These are phyloP conservation scores for Ciconia nigra DNA, from an alignment of 2,797 vertebrate species.

Conservation along the genomic window DNA sequence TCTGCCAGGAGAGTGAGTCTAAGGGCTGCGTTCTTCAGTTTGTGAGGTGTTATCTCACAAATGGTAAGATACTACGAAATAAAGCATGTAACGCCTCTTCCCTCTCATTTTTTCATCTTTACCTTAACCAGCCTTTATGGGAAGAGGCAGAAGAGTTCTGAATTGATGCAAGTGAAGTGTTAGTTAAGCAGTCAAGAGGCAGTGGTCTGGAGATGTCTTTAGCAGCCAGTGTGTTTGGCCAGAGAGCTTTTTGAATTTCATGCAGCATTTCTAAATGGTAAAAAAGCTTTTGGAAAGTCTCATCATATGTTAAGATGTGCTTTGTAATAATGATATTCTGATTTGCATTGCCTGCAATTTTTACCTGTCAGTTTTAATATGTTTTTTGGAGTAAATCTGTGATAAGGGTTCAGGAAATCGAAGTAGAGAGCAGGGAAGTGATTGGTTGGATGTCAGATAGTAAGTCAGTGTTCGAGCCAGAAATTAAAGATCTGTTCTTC, in stretches of 20 bases:
- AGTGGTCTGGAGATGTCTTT: not conserved
- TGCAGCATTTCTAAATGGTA: not conserved
- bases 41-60: not conserved
- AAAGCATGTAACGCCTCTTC: not conserved
- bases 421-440: not conserved
- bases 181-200: not conserved
- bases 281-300: not conserved
- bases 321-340: not conserved
- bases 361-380: not conserved
- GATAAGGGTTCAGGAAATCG: not conserved
- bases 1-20: not conserved
- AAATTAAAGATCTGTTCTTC: not conserved
- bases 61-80: not conserved
- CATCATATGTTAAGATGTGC: not conserved
- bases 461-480: not conserved
- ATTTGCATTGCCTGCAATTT: not conserved
- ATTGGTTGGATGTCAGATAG: not conserved
- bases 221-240: not conserved
- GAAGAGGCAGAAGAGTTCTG: not conserved
- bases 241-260: not conserved
- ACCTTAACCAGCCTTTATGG: not conserved
- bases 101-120: not conserved
- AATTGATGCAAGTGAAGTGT: not conserved
- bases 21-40: not conserved
- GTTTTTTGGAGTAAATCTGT: not conserved